phyloP scores from a whole-genome alignment of 2,888 invertebrate species.

The Eumacrocentrus americanus region DNA sequence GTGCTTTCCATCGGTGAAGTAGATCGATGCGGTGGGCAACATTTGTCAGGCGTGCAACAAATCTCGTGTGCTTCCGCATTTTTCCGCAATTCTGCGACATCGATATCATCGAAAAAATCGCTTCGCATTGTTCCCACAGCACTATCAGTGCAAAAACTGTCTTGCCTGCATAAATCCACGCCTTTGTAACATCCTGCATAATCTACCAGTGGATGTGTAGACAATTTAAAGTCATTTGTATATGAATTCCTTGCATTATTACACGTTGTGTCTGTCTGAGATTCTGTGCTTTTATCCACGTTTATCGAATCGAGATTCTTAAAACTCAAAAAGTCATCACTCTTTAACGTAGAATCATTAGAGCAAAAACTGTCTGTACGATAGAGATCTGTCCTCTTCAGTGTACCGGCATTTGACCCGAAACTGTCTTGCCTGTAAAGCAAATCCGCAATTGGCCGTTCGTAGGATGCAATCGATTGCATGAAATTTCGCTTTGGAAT shows the following conservation, averaged over 20 bases:
- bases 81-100: conserved; percentile 52
- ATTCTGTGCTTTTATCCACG: not conserved
- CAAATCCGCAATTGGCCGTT: conserved; percentile 12
- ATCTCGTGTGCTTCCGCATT: conserved; percentile 48
- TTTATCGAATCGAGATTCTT: conserved; percentile 30
- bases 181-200: conserved; percentile 46
- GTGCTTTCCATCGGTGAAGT: conserved; percentile 57
- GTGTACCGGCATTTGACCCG: conserved; percentile 37
- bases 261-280: not conserved
- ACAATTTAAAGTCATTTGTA: conserved; percentile 35
- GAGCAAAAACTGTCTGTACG: conserved; percentile 47
- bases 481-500: conserved; percentile 32
- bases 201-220: conserved; percentile 40
- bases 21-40: conserved; percentile 49
- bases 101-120: conserved; percentile 57
- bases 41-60: conserved; percentile 50
- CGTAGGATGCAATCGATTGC: conserved; percentile 33
- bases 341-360: conserved; percentile 44
- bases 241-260: too few relatives aligned
- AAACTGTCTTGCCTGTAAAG: conserved; percentile 39
- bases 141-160: conserved; percentile 57
- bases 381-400: conserved; percentile 39
- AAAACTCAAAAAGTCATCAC: conserved; percentile 35
- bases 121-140: conserved; percentile 60
- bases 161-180: conserved; percentile 50